These are phyloP conservation scores for Gambusia yucatana DNA, from an alignment of 2,797 vertebrate genomes.

Conservation along the genomic window DNA sequence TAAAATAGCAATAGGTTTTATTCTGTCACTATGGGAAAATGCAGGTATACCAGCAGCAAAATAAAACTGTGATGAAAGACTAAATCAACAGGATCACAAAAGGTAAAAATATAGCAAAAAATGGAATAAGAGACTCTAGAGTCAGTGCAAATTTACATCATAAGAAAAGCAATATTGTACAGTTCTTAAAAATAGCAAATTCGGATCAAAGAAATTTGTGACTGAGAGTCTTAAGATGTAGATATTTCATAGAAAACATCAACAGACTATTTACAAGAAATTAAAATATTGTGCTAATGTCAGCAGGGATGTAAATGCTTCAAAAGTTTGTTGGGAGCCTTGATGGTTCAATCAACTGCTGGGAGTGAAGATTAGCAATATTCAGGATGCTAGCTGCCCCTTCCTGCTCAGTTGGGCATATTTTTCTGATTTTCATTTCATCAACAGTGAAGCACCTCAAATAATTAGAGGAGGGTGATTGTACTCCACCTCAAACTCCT, in stretches of 20 bases:
- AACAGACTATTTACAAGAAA: background rate
- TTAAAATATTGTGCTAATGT: background rate
- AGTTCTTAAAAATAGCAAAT: background rate
- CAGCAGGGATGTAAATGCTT: background rate
- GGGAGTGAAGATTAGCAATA: background rate
- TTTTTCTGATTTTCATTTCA: slow-evolving; percentile 62
- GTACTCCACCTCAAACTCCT: slow-evolving; percentile 39
- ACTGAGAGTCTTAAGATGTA: background rate
- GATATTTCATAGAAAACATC: background rate
- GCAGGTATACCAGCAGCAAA: background rate
- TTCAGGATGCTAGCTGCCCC: no score
- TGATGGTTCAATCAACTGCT: background rate
- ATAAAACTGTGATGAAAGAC: background rate
- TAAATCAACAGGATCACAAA: background rate
- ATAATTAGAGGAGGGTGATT: slow-evolving; percentile 54
- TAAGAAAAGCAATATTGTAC: background rate
- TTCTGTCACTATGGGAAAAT: background rate
- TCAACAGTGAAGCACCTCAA: slow-evolving; percentile 58
- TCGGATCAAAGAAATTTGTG: background rate
- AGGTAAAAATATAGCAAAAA: background rate
- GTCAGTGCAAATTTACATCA: background rate
- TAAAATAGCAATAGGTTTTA: background rate
- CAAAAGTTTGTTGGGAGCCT: background rate
- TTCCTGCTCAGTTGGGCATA: background rate
- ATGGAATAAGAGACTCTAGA: background rate